These are phyloP conservation scores for Fringilla coelebs DNA, from an alignment of 2,797 vertebrate genomes.

Conservation along the genomic window DNA sequence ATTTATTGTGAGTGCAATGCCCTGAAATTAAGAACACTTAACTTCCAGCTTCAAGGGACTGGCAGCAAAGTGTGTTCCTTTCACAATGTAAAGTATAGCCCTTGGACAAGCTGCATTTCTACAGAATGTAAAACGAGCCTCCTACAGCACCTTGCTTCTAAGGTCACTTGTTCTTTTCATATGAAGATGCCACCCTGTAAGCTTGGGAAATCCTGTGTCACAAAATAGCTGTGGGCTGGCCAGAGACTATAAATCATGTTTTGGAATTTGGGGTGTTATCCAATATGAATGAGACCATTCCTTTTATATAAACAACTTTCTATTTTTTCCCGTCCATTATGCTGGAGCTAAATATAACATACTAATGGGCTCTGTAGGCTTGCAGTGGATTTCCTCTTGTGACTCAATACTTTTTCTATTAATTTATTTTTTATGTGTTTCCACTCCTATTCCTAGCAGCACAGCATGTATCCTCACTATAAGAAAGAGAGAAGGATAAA, in stretches of 20 bases:
- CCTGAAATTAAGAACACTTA: neutral
- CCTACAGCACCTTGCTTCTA: neutral
- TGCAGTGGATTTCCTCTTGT: conserved; percentile 57
- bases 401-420: conserved; percentile 47
- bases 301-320: conserved; percentile 54
- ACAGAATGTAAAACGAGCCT: neutral
- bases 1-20: neutral
- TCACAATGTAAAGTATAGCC: neutral
- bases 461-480: neutral
- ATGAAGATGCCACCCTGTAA: neutral
- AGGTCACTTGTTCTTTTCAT: conserved; percentile 46
- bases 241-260: neutral
- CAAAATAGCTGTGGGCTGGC: neutral
- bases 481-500: neutral
- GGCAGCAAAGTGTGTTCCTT: neutral
- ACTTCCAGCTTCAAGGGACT: neutral
- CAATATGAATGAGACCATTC: conserved; percentile 43
- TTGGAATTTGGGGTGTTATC: conserved; percentile 25
- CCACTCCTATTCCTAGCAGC: conserved; percentile 46
- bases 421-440: conserved; percentile 66
- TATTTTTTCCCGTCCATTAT: conserved; percentile 33
- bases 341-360: conserved; percentile 63
- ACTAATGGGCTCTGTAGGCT: conserved; percentile 13
- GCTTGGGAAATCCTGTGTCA: conserved; percentile 22
- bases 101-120: neutral